These are phyloP conservation scores for Zophobas atratus DNA, from an alignment of 1,140 invertebrate species.

Conservation along the genomic window DNA sequence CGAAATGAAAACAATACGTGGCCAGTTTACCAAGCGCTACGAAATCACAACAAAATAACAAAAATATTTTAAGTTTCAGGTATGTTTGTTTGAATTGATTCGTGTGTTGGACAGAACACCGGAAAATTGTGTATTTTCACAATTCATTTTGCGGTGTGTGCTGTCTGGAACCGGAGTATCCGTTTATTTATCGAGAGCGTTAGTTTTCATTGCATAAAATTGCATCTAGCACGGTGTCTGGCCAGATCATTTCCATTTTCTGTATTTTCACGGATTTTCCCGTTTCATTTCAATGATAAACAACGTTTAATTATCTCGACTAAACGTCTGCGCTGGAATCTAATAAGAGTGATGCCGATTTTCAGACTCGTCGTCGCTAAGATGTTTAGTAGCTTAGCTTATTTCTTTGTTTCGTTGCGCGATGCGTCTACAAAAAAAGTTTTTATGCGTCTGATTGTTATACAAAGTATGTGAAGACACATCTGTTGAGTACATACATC, in stretches of 20 bases:
- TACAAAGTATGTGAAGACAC: too few species aligned
- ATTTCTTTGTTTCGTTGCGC: too few species aligned
- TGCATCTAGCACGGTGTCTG: constrained; percentile 10
- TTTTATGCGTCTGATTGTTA: too few species aligned
- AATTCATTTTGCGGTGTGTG: not conserved
- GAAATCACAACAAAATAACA: constrained; percentile 45
- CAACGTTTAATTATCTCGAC: constrained; percentile 22
- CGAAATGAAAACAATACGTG: constrained; percentile 57
- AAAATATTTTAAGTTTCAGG: constrained; percentile 1
- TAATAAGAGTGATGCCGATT: constrained; percentile 22
- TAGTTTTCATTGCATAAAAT: constrained; percentile 21
- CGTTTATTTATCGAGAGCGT: not conserved
- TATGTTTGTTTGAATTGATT: not conserved
- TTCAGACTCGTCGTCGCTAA: constrained; percentile 6
- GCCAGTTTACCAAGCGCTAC: constrained; percentile 42
- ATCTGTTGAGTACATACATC: too few species aligned
- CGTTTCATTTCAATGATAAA: constrained; percentile 31
- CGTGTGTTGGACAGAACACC: not conserved
- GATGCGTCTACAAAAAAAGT: too few species aligned
- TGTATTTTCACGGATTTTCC: constrained; percentile 41
- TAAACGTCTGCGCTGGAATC: constrained; percentile 4
- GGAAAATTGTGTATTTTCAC: too few species aligned
- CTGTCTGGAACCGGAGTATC: not conserved
- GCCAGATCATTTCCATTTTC: constrained; percentile 29
- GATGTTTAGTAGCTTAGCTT: not conserved